Percentiles rank a stretch among this genome's conserved stretches.
Conservation (phyloP, 1,140 invertebrate genomes). For the Ceratina australensis region DNA sequence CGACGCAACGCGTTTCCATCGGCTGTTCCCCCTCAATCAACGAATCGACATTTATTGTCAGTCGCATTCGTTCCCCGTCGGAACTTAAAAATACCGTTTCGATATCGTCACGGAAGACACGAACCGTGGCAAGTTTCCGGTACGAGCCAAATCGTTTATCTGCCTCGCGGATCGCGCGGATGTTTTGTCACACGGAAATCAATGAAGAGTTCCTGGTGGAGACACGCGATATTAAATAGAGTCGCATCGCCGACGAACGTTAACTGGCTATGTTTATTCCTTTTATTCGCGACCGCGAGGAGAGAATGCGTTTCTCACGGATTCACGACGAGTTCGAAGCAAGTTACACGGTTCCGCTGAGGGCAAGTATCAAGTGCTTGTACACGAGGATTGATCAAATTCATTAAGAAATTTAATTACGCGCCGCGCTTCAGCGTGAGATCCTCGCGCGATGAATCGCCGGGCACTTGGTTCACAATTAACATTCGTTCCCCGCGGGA, state of each 20-base stretch:
- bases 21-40: slow-evolving; percentile 7
- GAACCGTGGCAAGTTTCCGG: slow-evolving; percentile 21
- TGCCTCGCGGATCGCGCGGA: neutral
- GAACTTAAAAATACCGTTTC: slow-evolving; percentile 21
- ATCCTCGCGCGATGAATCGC: neutral
- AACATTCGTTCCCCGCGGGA: slow-evolving; percentile 6
- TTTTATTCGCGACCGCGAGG: too few relatives aligned
- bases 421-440: neutral
- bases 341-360: neutral
- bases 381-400: neutral
- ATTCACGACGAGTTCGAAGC: too few relatives aligned
- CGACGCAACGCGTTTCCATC: neutral
- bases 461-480: neutral
- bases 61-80: neutral
- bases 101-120: slow-evolving; percentile 16
- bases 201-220: neutral
- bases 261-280: too few relatives aligned
- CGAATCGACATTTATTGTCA: slow-evolving; percentile 28
- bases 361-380: too few relatives aligned
- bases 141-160: neutral
- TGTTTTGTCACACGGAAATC: neutral
- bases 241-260: too few relatives aligned
- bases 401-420: neutral
- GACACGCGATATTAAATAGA: too few relatives aligned
- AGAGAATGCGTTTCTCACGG: too few relatives aligned